Conservation (phyloP, 2,113 vertebrate species). For the Phalacrocorax pelagicus region DNA sequence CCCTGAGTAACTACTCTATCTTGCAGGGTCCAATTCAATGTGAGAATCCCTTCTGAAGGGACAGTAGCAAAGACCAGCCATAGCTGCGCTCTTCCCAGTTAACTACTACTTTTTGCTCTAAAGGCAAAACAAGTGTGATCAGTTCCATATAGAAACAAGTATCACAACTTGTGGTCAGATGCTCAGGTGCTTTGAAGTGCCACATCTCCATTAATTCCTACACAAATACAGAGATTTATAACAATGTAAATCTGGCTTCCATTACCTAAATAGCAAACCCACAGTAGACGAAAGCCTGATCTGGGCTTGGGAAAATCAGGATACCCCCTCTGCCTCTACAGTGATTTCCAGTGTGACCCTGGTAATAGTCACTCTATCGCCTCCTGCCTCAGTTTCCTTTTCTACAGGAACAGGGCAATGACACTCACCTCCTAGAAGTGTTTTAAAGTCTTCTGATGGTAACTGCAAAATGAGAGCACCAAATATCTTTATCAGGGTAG, state of each 20-base stretch:
- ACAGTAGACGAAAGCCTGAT: neutral
- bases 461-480: neutral
- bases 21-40: neutral
- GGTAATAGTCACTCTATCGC: neutral
- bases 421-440: neutral
- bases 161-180: neutral
- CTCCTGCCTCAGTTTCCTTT: neutral
- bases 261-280: neutral
- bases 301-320: neutral
- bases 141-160: neutral
- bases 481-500: neutral
- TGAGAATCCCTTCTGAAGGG: neutral
- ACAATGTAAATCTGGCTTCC: neutral
- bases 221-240: neutral
- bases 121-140: rapidly evolving
- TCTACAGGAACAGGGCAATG: neutral
- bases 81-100: neutral
- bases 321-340: neutral
- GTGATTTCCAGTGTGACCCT: neutral
- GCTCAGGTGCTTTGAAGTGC: neutral
- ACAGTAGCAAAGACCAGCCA: neutral
- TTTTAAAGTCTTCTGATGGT: neutral
- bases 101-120: rapidly evolving
- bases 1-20: neutral
- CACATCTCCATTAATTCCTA: neutral